Evolutionary conservation across 2,888 invertebrate species (phyloP).

Genomic region (Drosophila kanekoi): DNA sequence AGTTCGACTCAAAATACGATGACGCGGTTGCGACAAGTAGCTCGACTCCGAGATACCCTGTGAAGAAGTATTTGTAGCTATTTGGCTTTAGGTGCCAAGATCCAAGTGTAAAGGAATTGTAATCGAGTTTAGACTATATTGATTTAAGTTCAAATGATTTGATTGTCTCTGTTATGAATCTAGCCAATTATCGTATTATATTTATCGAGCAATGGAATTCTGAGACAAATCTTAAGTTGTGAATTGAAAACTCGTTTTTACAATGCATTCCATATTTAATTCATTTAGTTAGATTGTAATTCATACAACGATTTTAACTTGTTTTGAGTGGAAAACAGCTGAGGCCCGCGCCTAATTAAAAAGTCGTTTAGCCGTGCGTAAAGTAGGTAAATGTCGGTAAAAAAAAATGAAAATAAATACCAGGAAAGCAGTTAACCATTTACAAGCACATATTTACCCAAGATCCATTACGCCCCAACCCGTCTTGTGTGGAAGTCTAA

Average conservation of each 20-base stretch:
- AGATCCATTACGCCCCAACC: background rate
- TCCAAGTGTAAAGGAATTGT: no score
- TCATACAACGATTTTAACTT: background rate
- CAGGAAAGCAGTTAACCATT: conserved; percentile 28
- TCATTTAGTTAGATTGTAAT: background rate
- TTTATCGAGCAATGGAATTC: background rate
- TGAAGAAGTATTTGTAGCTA: no score
- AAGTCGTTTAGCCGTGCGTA: conserved; percentile 25
- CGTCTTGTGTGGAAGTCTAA: conserved; percentile 5
- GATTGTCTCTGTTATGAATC: background rate
- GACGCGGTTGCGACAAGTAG: no score
- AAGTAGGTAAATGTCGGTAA: conserved; percentile 21
- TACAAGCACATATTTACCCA: conserved; percentile 24
- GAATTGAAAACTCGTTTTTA: conserved; percentile 25
- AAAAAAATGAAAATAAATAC: background rate
- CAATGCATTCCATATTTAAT: conserved; percentile 13
- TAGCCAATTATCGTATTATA: background rate
- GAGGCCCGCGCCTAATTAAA: conserved; percentile 23
- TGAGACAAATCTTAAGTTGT: background rate
- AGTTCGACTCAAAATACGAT: no score
- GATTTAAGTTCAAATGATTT: no score
- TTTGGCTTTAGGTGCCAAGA: no score
- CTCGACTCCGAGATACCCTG: background rate
- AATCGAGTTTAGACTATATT: no score
- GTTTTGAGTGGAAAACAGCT: conserved; percentile 8